Evolutionary conservation across 2,888 invertebrate species (phyloP).

Genomic region (Mayetiola destructor): DNA sequence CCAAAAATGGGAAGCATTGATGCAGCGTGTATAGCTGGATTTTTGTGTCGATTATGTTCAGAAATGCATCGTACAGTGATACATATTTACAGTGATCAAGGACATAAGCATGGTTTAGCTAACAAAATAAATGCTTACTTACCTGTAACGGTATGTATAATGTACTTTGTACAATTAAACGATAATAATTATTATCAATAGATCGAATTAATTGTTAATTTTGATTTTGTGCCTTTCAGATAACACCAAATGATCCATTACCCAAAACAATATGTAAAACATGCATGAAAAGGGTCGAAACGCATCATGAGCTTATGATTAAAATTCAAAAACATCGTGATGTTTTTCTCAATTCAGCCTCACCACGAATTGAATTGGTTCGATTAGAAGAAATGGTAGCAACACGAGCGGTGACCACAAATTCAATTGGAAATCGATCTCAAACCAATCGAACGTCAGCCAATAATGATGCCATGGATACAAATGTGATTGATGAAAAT

Average conservation of each 20-base stretch:
- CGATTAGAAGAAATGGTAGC: neutral
- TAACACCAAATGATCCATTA: slow-evolving; percentile 47
- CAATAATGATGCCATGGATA: neutral
- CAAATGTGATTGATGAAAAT: too few relatives aligned
- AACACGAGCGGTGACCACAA: neutral
- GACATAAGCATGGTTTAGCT: slow-evolving; percentile 55
- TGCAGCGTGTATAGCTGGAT: slow-evolving; percentile 65
- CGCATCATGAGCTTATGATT: slow-evolving; percentile 36
- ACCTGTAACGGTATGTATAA: slow-evolving; percentile 55
- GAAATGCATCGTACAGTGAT: slow-evolving; percentile 73
- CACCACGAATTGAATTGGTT: neutral
- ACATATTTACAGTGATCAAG: slow-evolving; percentile 70
- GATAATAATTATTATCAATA: too few relatives aligned
- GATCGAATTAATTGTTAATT: too few relatives aligned
- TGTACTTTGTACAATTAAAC: too few relatives aligned
- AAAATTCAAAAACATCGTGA: slow-evolving; percentile 21
- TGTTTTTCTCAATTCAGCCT: neutral
- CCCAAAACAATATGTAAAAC: slow-evolving; percentile 54
- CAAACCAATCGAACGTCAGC: too few relatives aligned
- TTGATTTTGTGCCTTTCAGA: slow-evolving; percentile 29
- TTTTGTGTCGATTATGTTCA: slow-evolving; percentile 72
- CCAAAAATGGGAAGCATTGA: slow-evolving; percentile 63
- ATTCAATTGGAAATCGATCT: too few relatives aligned
- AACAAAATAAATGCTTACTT: slow-evolving; percentile 69
- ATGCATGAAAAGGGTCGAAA: slow-evolving; percentile 45